A percentile compares a stretch with the other conserved stretches of the same genome.
These are phyloP conservation scores for Stratiomys singularior DNA, from an alignment of 2,888 invertebrate species.

Conservation along the genomic window DNA sequence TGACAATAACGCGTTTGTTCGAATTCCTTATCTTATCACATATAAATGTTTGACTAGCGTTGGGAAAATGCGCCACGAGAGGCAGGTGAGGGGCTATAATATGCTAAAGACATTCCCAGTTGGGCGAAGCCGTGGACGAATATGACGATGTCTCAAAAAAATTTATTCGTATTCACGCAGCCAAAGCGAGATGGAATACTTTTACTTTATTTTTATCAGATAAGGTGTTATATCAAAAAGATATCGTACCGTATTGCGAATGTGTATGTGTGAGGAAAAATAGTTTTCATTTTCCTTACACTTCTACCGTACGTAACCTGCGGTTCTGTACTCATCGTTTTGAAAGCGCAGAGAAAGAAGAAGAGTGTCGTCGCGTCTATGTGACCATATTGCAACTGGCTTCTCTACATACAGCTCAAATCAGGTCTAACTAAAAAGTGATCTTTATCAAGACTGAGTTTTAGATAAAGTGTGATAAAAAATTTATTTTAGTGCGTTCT, in stretches of 20 bases:
- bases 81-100: conserved; percentile 10
- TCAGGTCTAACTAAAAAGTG: conserved; percentile 52
- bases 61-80: background rate
- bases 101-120: background rate
- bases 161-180: conserved; percentile 6
- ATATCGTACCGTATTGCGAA: conserved; percentile 50
- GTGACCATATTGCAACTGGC: conserved; percentile 23
- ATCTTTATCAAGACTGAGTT: conserved; percentile 52
- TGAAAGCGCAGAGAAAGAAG: conserved; percentile 12
- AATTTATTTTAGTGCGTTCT: conserved; percentile 44
- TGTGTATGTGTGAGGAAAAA: conserved; percentile 18
- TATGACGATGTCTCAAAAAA: conserved; percentile 16
- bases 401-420: conserved; percentile 42
- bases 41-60: conserved; percentile 10
- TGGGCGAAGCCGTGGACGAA: background rate
- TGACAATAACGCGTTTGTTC: background rate
- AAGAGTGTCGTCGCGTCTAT: conserved; percentile 32
- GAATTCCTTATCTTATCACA: conserved; percentile 34
- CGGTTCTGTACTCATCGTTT: background rate
- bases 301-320: background rate
- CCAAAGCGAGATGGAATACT: conserved; percentile 42
- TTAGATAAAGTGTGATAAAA: conserved; percentile 47
- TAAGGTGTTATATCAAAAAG: conserved; percentile 55
- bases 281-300: background rate
- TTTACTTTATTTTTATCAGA: conserved; percentile 55